Percentiles rank a stretch among this genome's conserved stretches.
These are phyloP conservation scores for Drosophila tropicalis DNA, from an alignment of 1,140 invertebrate species.

Conservation along the genomic window DNA sequence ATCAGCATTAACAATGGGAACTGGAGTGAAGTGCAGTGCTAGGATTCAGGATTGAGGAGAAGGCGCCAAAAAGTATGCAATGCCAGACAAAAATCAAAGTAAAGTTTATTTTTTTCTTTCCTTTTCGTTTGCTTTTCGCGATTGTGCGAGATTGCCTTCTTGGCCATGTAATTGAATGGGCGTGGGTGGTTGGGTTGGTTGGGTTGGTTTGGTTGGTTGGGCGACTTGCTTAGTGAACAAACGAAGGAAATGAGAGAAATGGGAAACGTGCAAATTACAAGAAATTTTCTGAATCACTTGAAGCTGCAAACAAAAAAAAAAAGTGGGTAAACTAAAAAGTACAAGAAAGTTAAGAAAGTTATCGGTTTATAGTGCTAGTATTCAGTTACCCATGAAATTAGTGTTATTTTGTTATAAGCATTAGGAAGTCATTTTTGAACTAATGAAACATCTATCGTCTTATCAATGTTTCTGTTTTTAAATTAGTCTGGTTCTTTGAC, in stretches of 20 bases:
- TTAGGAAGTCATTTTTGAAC: no score
- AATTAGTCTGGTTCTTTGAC: no score
- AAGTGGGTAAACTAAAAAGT: neutral
- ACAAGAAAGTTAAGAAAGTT: neutral
- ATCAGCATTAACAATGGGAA: slow-evolving; percentile 49
- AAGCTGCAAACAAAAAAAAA: neutral
- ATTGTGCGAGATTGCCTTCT: slow-evolving; percentile 59
- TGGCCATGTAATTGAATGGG: slow-evolving; percentile 65
- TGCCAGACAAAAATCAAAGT: slow-evolving; percentile 67
- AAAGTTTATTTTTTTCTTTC: slow-evolving; percentile 44
- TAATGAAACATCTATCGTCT: no score
- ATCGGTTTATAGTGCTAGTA: no score
- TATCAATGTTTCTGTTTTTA: no score
- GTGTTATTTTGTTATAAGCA: no score
- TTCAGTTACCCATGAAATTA: no score
- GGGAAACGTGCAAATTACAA: slow-evolving; percentile 54
- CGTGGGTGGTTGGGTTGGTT: slow-evolving; percentile 34
- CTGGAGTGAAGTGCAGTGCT: slow-evolving; percentile 20
- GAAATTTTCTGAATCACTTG: slow-evolving; percentile 35
- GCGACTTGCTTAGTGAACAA: neutral
- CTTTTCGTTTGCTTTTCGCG: slow-evolving; percentile 15
- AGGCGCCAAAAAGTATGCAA: slow-evolving; percentile 75
- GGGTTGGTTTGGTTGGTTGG: slow-evolving; percentile 11
- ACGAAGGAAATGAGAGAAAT: slow-evolving; percentile 10
- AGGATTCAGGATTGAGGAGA: slow-evolving; percentile 9